A percentile compares a stretch with the other conserved stretches of the same genome.
Conservation (phyloP, 2,113 vertebrate genomes). For the Tragelaphus scriptus region DNA sequence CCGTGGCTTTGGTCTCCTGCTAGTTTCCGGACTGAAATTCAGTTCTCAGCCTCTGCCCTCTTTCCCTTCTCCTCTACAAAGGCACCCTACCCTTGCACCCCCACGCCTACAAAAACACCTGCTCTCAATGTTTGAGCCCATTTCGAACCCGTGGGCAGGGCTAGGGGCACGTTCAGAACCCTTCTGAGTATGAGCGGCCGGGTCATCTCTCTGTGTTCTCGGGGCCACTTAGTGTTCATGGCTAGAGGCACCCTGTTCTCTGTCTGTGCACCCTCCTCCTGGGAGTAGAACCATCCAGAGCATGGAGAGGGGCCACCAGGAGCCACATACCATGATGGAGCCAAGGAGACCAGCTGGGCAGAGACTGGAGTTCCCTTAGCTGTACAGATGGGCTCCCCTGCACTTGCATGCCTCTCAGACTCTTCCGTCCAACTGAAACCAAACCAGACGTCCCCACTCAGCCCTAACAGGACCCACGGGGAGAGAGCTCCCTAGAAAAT, state of each 20-base stretch:
- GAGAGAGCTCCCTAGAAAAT: background rate
- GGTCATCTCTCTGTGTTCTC: background rate
- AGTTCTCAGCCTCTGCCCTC: fast-evolving
- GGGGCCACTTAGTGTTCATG: background rate
- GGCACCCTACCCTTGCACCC: fast-evolving
- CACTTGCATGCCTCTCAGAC: background rate
- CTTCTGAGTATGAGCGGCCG: no score
- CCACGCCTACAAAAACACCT: fast-evolving
- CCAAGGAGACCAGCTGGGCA: background rate
- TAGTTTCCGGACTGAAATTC: fast-evolving
- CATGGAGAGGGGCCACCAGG: background rate
- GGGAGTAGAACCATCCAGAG: background rate
- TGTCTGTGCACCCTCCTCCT: no score
- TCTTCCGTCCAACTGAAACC: background rate
- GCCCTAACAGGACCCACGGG: fast-evolving
- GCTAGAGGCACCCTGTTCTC: background rate
- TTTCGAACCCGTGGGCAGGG: background rate
- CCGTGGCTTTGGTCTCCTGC: background rate
- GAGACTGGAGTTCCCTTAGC: background rate
- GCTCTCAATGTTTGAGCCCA: no score
- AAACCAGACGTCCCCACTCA: no score
- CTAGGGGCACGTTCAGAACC: background rate
- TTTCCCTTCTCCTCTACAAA: background rate
- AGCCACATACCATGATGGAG: fast-evolving
- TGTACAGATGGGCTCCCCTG: fast-evolving